These are phyloP conservation scores for Cossypha polioptera DNA, from an alignment of 2,797 vertebrate species.

Conservation along the genomic window DNA sequence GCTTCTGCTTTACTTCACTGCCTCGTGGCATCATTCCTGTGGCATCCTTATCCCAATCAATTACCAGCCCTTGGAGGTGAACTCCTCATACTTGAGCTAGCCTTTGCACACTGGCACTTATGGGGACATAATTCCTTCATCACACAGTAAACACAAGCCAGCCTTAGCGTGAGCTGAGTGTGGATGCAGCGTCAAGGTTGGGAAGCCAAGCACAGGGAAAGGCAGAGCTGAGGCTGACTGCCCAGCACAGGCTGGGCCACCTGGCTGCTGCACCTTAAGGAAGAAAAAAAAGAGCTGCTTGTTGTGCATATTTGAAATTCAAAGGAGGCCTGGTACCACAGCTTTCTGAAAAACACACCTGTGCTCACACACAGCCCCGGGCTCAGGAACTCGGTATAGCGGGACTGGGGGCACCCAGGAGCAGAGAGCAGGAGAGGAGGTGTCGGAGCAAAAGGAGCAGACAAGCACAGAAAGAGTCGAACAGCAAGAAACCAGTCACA, in stretches of 20 bases:
- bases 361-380: not conserved
- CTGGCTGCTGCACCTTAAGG: not conserved
- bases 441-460: not conserved
- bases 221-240: not conserved
- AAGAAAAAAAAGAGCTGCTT: not conserved
- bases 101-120: not conserved
- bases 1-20: not conserved
- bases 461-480: not conserved
- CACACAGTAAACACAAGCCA: not conserved
- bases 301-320: not conserved
- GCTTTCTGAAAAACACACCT: not conserved
- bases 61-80: not conserved
- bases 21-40: not conserved
- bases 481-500: not conserved
- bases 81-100: not conserved
- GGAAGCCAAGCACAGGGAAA: constrained; percentile 3
- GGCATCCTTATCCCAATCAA: not conserved
- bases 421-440: not conserved
- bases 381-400: accelerated
- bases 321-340: not conserved
- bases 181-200: not conserved
- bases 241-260: not conserved
- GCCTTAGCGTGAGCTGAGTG: accelerated
- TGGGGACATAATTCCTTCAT: accelerated
- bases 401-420: accelerated